Base-by-base conservation (phyloP, 2,888 invertebrate species). In the Podotricha telesiphe region DNA sequence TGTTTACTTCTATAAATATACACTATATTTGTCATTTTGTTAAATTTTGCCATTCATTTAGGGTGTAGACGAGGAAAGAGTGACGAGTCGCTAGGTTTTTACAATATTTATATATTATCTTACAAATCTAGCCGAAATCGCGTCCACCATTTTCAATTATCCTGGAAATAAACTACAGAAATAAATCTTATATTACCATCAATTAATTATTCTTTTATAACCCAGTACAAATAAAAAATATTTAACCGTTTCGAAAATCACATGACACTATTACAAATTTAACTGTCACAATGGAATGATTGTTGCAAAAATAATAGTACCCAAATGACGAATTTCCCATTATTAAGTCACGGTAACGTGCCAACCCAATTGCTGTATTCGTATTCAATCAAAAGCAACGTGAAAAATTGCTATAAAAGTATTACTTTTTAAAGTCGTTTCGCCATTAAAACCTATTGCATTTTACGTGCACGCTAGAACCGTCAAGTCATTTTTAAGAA, bases 221-320 rank as follows among this genome's bases (percentile, higher is more conserved):
- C 17, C 17, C 55, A 11, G 6, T 11, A 17, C 6, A 55, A 55
- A 55, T 17, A 34, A 28, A 53, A 55, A 55, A 55, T 17, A 34
- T 8, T 51, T 53, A 19, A 20, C 34, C 47, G 20, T 56, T 65
- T 58, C 50, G 55, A 40, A 58, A 67, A 69, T 72, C 64, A 69
- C 66, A 72, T 78, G 77, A 80, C 83, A 79, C 81, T 78, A 80
- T 77, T 15, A 75, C 73, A 81, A 85, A 86, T 83, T 82, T 77
- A 81, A 78, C 83, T 83, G 86, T 84, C 83, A 84, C 74, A 77
- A 75, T 64, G 74, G 79, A 78, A 73, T 78, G 79, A 83, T 82
- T 80, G 77, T 76, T 76, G 70, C 74, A 68, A 79, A 82, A 83
- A 80, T 81, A 83, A 85, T 79, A 73, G 74, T 71, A 74, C 67